Evolutionary conservation across 2,888 invertebrate species (phyloP).

Genomic region (Erannis defoliaria): DNA sequence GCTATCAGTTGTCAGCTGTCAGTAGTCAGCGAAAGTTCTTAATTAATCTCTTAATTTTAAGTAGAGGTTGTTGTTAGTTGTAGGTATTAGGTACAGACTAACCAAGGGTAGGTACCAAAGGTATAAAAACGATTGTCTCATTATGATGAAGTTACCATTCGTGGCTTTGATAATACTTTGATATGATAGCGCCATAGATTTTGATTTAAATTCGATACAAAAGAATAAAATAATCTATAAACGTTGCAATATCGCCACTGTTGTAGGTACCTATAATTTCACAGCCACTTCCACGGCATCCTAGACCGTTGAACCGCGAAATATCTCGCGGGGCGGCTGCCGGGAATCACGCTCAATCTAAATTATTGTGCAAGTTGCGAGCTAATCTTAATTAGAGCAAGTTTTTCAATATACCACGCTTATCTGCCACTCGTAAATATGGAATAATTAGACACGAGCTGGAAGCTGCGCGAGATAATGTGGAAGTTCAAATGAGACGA

Average conservation of each 20-base stretch:
- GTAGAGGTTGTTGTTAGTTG: too few species aligned
- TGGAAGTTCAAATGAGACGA: conserved; percentile 4
- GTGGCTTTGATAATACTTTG: too few species aligned
- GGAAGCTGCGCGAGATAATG: conserved; percentile 19
- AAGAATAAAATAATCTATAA: too few species aligned
- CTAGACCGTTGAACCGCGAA: conserved; percentile 59
- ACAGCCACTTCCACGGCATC: conserved; percentile 4
- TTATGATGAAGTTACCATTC: too few species aligned
- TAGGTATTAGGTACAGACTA: too few species aligned
- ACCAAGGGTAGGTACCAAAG: too few species aligned
- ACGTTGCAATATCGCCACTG: not conserved
- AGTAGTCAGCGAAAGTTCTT: too few species aligned
- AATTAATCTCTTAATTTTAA: too few species aligned
- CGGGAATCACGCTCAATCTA: conserved; percentile 77
- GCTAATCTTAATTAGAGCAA: conserved; percentile 80
- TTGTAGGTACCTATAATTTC: not conserved
- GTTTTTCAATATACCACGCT: conserved; percentile 83
- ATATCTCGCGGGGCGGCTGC: conserved; percentile 56
- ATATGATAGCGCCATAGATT: too few species aligned
- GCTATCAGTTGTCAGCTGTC: too few species aligned
- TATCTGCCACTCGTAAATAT: conserved; percentile 59
- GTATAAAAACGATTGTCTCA: too few species aligned
- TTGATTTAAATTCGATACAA: too few species aligned
- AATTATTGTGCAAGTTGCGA: conserved; percentile 80
- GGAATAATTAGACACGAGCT: conserved; percentile 40